phyloP scores from a whole-genome alignment of 1,140 invertebrate genomes.

The Euura saliciscinereae region DNA sequence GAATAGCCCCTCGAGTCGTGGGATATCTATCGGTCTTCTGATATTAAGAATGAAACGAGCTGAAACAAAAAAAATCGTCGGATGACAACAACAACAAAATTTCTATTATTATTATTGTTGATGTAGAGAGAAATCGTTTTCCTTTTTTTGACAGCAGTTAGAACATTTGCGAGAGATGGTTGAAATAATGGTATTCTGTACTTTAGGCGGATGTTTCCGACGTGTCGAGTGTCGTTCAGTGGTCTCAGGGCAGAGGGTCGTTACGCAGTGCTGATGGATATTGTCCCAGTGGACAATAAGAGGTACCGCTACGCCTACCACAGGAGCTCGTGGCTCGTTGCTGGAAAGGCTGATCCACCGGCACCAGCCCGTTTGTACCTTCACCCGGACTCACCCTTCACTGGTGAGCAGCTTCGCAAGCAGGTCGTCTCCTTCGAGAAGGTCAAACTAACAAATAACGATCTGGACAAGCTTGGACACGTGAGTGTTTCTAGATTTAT shows the following conservation, averaged over 20 bases:
- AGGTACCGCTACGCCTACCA: slow-evolving; percentile 98
- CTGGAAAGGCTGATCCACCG: slow-evolving; percentile 97
- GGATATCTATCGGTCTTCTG: no score
- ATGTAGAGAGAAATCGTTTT: no score
- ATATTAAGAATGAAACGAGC: no score
- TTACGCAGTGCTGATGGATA: slow-evolving; percentile 95
- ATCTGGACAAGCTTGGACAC: slow-evolving; percentile 98
- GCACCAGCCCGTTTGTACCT: slow-evolving; percentile 92
- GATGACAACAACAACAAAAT: no score
- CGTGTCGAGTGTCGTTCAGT: slow-evolving; percentile 89
- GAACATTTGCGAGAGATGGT: no score
- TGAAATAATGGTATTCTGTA: no score
- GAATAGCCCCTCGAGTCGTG: no score
- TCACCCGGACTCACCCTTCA: slow-evolving; percentile 97
- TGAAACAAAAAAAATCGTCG: no score
- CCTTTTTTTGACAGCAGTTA: no score
- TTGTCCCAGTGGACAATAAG: slow-evolving; percentile 95
- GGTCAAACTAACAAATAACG: slow-evolving; percentile 99
- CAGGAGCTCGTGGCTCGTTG: slow-evolving; percentile 96
- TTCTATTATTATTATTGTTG: no score
- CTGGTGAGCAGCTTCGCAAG: slow-evolving; percentile 92
- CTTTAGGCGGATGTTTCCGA: slow-evolving; percentile 96
- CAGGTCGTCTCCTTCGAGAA: slow-evolving; percentile 99
- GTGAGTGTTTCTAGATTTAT: slow-evolving; percentile 66
- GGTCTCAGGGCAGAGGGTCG: slow-evolving; percentile 72